phyloP scores from a whole-genome alignment of 1,140 invertebrate species.

The Oncopodura yosiiana region DNA sequence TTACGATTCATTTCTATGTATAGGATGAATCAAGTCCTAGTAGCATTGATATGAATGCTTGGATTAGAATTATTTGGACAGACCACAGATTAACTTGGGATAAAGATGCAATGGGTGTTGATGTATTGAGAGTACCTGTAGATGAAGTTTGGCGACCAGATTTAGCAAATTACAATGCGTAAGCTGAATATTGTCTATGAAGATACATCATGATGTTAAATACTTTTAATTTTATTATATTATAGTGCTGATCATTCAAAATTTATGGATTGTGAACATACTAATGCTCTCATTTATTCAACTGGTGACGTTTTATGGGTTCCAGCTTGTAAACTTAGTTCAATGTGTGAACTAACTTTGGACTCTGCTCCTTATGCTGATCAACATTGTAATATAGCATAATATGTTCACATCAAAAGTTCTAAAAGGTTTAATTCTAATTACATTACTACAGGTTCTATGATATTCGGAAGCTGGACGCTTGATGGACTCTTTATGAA shows the following conservation, averaged over 20 bases:
- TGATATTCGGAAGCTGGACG: background rate
- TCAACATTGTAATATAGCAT: too few species aligned
- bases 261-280: constrained; percentile 8
- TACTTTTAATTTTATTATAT: constrained; percentile 6
- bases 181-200: background rate
- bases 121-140: background rate
- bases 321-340: constrained; percentile 20
- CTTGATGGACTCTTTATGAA: too few species aligned
- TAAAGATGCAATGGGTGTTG: background rate
- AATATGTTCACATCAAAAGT: background rate
- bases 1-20: background rate
- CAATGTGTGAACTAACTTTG: constrained; percentile 15
- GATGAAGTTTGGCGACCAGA: constrained; percentile 7
- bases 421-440: background rate
- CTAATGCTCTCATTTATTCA: constrained; percentile 19
- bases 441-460: background rate
- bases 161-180: constrained; percentile 15
- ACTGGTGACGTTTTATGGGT: constrained; percentile 29
- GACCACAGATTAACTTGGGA: constrained; percentile 15
- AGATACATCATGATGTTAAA: background rate
- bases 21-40: constrained; percentile 5
- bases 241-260: background rate
- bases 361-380: constrained; percentile 3
- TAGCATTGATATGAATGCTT: background rate
- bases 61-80: constrained; percentile 3